Percentiles rank a stretch among this genome's conserved stretches.
Evolutionary conservation across 2,888 invertebrate species (phyloP).

Genomic region (Drepana falcataria): DNA sequence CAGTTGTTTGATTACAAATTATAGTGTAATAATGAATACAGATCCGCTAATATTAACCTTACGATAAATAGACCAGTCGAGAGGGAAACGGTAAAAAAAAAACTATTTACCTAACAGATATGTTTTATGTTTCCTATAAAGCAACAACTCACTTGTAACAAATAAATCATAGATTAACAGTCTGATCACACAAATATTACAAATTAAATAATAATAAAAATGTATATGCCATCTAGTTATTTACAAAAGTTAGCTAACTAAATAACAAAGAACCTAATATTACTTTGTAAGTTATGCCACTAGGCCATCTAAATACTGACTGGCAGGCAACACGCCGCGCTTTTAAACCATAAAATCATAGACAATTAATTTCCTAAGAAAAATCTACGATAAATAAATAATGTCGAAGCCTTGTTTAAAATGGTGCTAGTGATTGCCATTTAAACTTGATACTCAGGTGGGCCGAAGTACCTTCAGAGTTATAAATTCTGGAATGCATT

Average conservation of each 20-base stretch:
- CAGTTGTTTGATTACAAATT: slow-evolving; percentile 43
- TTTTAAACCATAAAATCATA: slow-evolving; percentile 20
- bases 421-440: slow-evolving; percentile 27
- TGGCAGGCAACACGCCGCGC: slow-evolving; percentile 53
- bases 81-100: slow-evolving; percentile 39
- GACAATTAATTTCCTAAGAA: slow-evolving; percentile 32
- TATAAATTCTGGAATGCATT: slow-evolving; percentile 61
- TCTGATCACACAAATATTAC: slow-evolving; percentile 77
- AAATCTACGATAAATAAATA: slow-evolving; percentile 54
- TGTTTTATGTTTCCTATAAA: slow-evolving; percentile 64
- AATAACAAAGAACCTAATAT: slow-evolving; percentile 75
- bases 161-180: slow-evolving; percentile 76
- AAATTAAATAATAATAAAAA: slow-evolving; percentile 74
- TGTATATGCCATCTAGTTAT: slow-evolving; percentile 74
- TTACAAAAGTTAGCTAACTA: slow-evolving; percentile 78
- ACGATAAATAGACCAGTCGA: slow-evolving; percentile 47
- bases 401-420: slow-evolving; percentile 27
- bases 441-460: slow-evolving; percentile 22
- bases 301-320: slow-evolving; percentile 70
- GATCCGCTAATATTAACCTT: slow-evolving; percentile 35
- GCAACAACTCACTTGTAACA: slow-evolving; percentile 75
- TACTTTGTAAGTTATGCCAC: slow-evolving; percentile 64
- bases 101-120: slow-evolving; percentile 62
- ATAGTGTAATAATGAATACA: slow-evolving; percentile 40
- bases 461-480: slow-evolving; percentile 27